A percentile compares a stretch with the other conserved stretches of the same genome.
Conservation (phyloP, 2,797 vertebrate genomes). For the Hafferia zeledoni region DNA sequence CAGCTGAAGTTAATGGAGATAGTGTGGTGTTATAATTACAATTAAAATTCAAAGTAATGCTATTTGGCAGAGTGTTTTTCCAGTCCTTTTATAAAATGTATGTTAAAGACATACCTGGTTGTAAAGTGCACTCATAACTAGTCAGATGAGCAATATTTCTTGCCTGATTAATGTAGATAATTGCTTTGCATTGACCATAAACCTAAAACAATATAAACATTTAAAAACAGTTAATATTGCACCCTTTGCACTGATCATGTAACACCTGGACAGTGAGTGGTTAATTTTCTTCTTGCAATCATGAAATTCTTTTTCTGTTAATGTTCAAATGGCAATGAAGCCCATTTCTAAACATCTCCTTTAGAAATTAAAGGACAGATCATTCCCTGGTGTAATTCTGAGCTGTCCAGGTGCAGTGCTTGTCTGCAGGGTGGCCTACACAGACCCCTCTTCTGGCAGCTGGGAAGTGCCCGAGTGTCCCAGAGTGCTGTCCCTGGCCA, state of each 20-base stretch:
- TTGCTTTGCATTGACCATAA: constrained; percentile 76
- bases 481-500: background rate
- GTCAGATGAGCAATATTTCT: constrained; percentile 54
- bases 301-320: background rate
- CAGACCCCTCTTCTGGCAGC: background rate
- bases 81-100: background rate
- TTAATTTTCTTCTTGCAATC: background rate
- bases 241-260: background rate
- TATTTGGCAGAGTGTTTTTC: background rate
- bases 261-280: background rate
- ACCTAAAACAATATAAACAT: constrained; percentile 65
- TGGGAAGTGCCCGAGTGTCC: background rate
- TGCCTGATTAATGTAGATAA: constrained; percentile 60
- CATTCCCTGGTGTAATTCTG: background rate
- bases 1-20: background rate
- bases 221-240: background rate
- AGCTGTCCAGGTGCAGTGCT: background rate
- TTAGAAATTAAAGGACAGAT: background rate
- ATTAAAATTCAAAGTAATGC: background rate
- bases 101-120: constrained; percentile 65
- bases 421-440: background rate
- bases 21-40: background rate
- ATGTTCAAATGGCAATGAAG: background rate
- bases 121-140: constrained; percentile 74
- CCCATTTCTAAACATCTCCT: background rate